Percentiles rank a stretch among this genome's conserved stretches.
Evolutionary conservation across 2,797 vertebrate genomes (phyloP).

Genomic region (Aphelocoma californica): DNA sequence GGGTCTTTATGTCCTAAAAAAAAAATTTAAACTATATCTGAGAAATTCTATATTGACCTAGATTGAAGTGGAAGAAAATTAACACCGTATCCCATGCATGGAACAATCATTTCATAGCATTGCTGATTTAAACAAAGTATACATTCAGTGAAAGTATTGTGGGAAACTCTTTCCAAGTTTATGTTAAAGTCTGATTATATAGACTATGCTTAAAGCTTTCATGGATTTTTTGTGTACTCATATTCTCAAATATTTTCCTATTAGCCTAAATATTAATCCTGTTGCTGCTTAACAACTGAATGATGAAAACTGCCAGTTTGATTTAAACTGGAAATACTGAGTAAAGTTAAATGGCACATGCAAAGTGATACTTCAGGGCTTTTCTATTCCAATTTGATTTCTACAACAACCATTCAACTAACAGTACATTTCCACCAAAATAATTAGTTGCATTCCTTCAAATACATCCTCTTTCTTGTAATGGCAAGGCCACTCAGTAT

Average conservation of each 20-base stretch:
- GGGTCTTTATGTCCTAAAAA: not conserved
- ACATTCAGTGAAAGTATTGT: not conserved
- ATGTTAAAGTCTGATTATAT: not conserved
- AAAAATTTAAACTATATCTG: not conserved
- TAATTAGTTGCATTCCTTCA: not conserved
- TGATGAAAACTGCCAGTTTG: not conserved
- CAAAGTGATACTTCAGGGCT: slow-evolving; percentile 2
- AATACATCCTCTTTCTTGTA: not conserved
- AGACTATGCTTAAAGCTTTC: not conserved
- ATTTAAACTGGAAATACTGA: not conserved
- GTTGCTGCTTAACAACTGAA: not conserved
- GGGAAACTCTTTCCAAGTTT: not conserved
- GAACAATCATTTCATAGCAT: not conserved
- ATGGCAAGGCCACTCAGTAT: not conserved
- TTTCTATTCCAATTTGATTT: not conserved
- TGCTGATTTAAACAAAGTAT: not conserved
- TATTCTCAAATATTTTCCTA: not conserved
- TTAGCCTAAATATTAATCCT: not conserved
- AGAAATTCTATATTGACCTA: not conserved
- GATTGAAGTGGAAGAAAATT: not conserved
- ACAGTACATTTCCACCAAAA: not conserved
- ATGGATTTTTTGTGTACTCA: not conserved
- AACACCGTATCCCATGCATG: not conserved
- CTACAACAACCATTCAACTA: not conserved
- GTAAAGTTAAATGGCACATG: not conserved